A percentile compares a stretch with the other conserved stretches of the same genome.
These are phyloP conservation scores for Sminthurides bifidus DNA, from an alignment of 1,140 invertebrate species.

Conservation along the genomic window DNA sequence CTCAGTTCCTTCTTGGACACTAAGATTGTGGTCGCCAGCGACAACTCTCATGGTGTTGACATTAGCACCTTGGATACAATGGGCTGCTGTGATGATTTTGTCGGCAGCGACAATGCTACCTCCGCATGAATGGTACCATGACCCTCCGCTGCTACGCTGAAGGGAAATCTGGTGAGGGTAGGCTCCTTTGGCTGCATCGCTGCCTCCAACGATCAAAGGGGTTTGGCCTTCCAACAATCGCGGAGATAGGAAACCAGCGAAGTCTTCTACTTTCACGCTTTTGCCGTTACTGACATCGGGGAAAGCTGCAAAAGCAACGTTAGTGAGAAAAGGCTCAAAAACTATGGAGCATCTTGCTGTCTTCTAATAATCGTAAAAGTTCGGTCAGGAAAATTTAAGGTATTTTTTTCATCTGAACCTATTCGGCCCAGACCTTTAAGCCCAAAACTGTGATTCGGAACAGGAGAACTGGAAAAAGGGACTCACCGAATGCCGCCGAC, in stretches of 20 bases:
- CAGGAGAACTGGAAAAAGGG: too few species aligned
- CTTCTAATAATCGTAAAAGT: too few species aligned
- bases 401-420: too few species aligned
- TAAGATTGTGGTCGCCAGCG: slow-evolving; percentile 37
- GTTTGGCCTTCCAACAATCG: neutral
- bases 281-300: neutral
- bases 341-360: neutral
- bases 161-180: slow-evolving; percentile 4
- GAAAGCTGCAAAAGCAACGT: too few species aligned
- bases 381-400: too few species aligned
- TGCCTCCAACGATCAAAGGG: slow-evolving; percentile 1
- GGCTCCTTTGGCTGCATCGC: neutral
- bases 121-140: slow-evolving; percentile 2
- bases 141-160: neutral
- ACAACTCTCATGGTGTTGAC: slow-evolving; percentile 25
- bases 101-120: slow-evolving; percentile 2
- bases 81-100: slow-evolving; percentile 8
- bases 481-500: too few species aligned
- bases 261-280: neutral
- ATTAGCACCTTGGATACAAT: slow-evolving; percentile 13
- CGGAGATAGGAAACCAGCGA: neutral
- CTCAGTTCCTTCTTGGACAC: slow-evolving; percentile 36
- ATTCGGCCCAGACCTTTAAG: too few species aligned
- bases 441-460: too few species aligned
- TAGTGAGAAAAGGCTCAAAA: too few species aligned